Percentiles rank a stretch among this genome's conserved stretches.
phyloP scores from a whole-genome alignment of 2,113 vertebrate genomes.

The Spermophilus dauricus region DNA sequence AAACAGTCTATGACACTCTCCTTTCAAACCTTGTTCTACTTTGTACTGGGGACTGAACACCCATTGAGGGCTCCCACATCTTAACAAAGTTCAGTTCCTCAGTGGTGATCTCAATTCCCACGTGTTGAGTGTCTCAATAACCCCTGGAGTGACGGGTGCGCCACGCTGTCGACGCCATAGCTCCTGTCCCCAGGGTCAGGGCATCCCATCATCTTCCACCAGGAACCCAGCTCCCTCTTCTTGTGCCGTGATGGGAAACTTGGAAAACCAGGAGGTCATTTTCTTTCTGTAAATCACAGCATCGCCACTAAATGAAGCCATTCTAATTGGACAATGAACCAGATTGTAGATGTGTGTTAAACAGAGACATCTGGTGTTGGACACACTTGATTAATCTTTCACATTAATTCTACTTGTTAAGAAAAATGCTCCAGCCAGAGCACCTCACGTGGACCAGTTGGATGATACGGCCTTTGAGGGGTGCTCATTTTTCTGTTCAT shows the following conservation, averaged over 20 bases:
- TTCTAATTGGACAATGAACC: neutral
- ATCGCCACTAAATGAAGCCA: neutral
- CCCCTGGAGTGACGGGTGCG: accelerated
- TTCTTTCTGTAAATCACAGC: neutral
- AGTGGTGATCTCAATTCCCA: neutral
- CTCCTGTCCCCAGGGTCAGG: neutral
- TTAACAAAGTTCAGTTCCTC: neutral
- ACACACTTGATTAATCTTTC: neutral
- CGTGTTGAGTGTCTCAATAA: neutral
- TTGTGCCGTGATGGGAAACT: neutral
- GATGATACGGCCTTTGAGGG: neutral
- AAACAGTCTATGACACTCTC: neutral
- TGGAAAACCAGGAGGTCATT: neutral
- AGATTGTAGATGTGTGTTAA: neutral
- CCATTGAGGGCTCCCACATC: neutral
- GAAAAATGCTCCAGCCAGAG: neutral
- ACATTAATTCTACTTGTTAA: neutral
- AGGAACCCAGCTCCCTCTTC: neutral
- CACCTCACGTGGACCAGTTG: neutral
- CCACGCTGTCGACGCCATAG: too few species aligned
- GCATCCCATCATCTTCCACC: too few species aligned
- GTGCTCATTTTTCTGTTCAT: neutral
- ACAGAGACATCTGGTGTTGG: neutral
- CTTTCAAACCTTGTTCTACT: neutral
- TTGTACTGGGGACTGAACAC: too few species aligned